Conservation (phyloP, 2,113 vertebrate genomes). For the Semicossyphus pulcher region DNA sequence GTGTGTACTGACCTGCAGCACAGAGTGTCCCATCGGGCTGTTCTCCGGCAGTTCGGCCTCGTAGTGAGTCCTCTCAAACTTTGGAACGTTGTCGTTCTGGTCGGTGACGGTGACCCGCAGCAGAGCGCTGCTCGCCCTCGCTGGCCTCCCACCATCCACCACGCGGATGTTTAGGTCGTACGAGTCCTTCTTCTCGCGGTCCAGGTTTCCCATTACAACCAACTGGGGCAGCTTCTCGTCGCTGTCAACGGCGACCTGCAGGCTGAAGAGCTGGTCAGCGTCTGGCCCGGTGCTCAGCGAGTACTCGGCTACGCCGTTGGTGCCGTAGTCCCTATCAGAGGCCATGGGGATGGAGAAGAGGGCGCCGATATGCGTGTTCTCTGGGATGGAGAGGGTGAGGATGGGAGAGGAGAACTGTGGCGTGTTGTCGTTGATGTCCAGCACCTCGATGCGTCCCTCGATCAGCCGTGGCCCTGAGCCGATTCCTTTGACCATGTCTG, state of each 20-base stretch:
- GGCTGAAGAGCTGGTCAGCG: conserved; percentile 90
- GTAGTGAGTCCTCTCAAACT: conserved; percentile 91
- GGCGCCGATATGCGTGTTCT: conserved; percentile 91
- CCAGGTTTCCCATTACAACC: conserved; percentile 94
- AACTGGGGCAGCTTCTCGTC: conserved; percentile 95
- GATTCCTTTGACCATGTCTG: conserved; percentile 88
- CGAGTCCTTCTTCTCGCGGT: conserved; percentile 94
- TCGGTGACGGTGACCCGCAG: conserved; percentile 94
- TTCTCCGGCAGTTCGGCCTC: conserved; percentile 94
- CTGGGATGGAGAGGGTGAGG: conserved; percentile 92
- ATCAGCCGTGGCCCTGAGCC: conserved; percentile 90
- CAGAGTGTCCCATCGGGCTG: conserved; percentile 92
- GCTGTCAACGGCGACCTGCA: conserved; percentile 92
- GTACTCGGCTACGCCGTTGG: conserved; percentile 93
- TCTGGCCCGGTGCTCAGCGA: conserved; percentile 88
- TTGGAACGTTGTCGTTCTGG: conserved; percentile 95
- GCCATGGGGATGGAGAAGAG: conserved; percentile 93
- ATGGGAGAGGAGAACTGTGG: conserved; percentile 95
- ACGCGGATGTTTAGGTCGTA: conserved; percentile 96
- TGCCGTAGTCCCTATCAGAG: conserved; percentile 89
- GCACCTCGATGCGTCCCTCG: conserved; percentile 94
- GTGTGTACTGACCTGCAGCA: conserved; percentile 88
- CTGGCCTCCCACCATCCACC: conserved; percentile 91
- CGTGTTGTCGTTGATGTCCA: conserved; percentile 98
- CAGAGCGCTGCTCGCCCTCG: conserved; percentile 91